A percentile compares a stretch with the other conserved stretches of the same genome.
Evolutionary conservation across 2,797 vertebrate species (phyloP).

Genomic region (Holocentrus rufus): DNA sequence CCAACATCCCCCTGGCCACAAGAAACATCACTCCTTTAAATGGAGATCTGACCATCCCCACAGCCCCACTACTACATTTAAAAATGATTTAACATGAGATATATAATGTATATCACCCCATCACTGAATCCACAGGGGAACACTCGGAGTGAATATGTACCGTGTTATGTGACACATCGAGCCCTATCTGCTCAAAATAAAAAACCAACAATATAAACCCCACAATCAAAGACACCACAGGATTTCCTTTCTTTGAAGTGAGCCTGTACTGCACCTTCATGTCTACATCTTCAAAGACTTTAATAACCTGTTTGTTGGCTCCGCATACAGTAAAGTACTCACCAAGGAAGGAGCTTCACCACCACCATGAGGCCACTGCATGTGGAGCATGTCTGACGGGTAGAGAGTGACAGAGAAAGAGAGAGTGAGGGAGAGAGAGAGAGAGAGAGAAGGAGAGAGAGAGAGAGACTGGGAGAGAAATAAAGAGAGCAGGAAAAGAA

Average conservation of each 20-base stretch:
- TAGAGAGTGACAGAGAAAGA: constrained; percentile 25
- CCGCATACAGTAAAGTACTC: constrained; percentile 26
- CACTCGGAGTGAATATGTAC: constrained; percentile 49
- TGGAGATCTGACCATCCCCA: constrained; percentile 79
- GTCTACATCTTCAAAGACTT: constrained; percentile 34
- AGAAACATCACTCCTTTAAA: constrained; percentile 79
- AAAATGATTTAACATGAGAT: constrained; percentile 75
- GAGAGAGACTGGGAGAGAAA: constrained; percentile 26
- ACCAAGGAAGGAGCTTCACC: constrained; percentile 64
- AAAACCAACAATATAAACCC: constrained; percentile 46
- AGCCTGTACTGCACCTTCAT: constrained; percentile 16
- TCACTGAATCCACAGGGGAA: constrained; percentile 60
- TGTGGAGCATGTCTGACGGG: constrained; percentile 48
- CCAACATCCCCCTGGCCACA: constrained; percentile 73
- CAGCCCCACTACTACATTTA: constrained; percentile 66
- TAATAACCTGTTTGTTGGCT: constrained; percentile 41
- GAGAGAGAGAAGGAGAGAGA: constrained; percentile 31
- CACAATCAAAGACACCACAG: constrained; percentile 43
- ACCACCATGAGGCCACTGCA: constrained; percentile 66
- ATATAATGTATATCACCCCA: constrained; percentile 66
- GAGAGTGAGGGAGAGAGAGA: constrained; percentile 29
- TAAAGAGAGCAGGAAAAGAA: constrained; percentile 49
- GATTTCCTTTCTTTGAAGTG: constrained; percentile 36
- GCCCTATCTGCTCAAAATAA: constrained; percentile 62
- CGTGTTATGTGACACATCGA: constrained; percentile 72